Conservation (phyloP, 2,888 invertebrate genomes). For the Petrolisthes cinctipes region DNA sequence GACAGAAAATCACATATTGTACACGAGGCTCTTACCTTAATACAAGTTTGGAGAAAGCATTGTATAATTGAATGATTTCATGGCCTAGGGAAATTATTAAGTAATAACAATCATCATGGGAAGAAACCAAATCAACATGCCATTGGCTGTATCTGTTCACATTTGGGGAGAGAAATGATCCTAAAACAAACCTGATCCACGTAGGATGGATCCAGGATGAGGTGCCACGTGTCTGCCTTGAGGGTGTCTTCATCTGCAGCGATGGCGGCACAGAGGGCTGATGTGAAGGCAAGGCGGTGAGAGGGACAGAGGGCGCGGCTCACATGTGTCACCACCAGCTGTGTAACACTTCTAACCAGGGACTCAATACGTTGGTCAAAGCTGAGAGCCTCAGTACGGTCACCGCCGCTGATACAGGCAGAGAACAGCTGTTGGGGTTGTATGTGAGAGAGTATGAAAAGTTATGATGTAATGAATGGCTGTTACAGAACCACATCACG, state of each 20-base stretch:
- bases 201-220: conserved; percentile 36
- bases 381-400: conserved; percentile 52
- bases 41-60: no score
- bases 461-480: neutral
- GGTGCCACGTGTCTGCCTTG: conserved; percentile 38
- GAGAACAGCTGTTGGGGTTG: conserved; percentile 54
- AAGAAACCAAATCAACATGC: no score
- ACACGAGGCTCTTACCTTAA: no score
- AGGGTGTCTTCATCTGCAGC: conserved; percentile 39
- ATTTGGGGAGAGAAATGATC: no score
- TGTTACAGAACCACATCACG: neutral
- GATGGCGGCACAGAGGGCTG: conserved; percentile 55
- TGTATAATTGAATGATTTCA: no score
- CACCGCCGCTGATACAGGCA: conserved; percentile 51
- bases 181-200: conserved; percentile 43
- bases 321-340: conserved; percentile 51
- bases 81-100: no score
- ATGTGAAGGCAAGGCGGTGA: conserved; percentile 58
- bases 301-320: conserved; percentile 51
- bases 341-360: conserved; percentile 58
- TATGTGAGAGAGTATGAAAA: no score
- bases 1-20: no score
- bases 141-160: no score
- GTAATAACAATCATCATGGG: no score
- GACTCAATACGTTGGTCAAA: conserved; percentile 64